Percentiles rank a stretch among this genome's conserved stretches.
Conservation (phyloP, 2,888 invertebrate species). For the Hypselothyrea guttata region DNA sequence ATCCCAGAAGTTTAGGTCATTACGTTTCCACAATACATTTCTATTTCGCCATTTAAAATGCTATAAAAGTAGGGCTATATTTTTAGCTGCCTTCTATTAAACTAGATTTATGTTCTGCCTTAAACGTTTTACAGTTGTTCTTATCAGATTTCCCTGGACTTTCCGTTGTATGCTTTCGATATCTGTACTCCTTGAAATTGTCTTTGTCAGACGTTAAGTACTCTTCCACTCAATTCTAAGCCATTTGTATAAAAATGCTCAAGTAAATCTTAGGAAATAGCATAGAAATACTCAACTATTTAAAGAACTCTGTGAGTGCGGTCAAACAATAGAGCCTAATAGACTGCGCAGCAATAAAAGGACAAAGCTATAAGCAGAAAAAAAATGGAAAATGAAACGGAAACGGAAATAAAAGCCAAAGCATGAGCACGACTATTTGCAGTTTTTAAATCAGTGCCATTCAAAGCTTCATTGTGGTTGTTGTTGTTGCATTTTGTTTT, state of each 20-base stretch:
- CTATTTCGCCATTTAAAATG: too few relatives aligned
- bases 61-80: too few relatives aligned
- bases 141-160: neutral
- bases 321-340: conserved; percentile 36
- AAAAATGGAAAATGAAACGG: conserved; percentile 4
- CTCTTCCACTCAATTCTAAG: conserved; percentile 1
- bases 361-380: conserved; percentile 14
- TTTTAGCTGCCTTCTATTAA: too few relatives aligned
- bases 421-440: conserved; percentile 31
- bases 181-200: neutral
- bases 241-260: neutral
- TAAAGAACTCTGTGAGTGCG: neutral
- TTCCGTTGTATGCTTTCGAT: neutral
- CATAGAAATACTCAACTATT: neutral
- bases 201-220: neutral
- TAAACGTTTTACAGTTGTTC: too few relatives aligned
- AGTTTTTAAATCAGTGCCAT: conserved; percentile 45
- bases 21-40: too few relatives aligned
- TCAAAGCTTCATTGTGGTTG: conserved; percentile 31
- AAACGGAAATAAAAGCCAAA: conserved; percentile 7
- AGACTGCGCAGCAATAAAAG: conserved; percentile 15
- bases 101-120: too few relatives aligned
- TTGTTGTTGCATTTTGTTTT: conserved; percentile 22
- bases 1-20: too few relatives aligned
- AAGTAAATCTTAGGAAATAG: neutral